Percentiles rank a stretch among this genome's conserved stretches.
phyloP scores from a whole-genome alignment of 2,113 vertebrate genomes.

The Marcusenius ussheri region DNA sequence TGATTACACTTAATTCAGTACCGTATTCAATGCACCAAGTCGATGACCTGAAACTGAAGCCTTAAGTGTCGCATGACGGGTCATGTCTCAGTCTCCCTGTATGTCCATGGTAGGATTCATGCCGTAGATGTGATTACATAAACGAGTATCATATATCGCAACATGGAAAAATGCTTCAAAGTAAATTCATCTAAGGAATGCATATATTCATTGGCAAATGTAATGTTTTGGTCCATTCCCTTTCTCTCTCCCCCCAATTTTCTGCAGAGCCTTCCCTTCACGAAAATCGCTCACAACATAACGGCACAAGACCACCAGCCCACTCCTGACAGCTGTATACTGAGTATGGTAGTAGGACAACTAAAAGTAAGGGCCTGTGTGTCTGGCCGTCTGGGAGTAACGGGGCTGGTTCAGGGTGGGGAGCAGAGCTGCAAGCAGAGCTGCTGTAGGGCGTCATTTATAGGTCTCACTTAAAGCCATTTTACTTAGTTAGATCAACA shows the following conservation, averaged over 20 bases:
- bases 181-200: background rate
- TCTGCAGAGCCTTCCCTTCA: slow-evolving; percentile 89
- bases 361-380: slow-evolving; percentile 74
- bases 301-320: slow-evolving; percentile 98
- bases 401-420: background rate
- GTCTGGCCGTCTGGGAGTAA: background rate
- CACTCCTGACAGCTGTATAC: slow-evolving; percentile 91
- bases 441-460: background rate
- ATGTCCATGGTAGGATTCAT: background rate
- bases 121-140: background rate
- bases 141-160: background rate
- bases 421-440: background rate
- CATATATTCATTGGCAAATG: background rate
- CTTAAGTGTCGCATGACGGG: background rate
- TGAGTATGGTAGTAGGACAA: slow-evolving; percentile 99
- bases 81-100: background rate
- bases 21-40: background rate
- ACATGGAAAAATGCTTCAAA: background rate
- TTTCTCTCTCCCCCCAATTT: slow-evolving; percentile 28
- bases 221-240: background rate
- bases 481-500: background rate
- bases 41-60: background rate
- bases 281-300: slow-evolving; percentile 97
- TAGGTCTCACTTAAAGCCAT: background rate
- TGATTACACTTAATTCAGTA: background rate